Evolutionary conservation across 2,113 vertebrate genomes (phyloP).

Genomic region (Bubo blakistoni): DNA sequence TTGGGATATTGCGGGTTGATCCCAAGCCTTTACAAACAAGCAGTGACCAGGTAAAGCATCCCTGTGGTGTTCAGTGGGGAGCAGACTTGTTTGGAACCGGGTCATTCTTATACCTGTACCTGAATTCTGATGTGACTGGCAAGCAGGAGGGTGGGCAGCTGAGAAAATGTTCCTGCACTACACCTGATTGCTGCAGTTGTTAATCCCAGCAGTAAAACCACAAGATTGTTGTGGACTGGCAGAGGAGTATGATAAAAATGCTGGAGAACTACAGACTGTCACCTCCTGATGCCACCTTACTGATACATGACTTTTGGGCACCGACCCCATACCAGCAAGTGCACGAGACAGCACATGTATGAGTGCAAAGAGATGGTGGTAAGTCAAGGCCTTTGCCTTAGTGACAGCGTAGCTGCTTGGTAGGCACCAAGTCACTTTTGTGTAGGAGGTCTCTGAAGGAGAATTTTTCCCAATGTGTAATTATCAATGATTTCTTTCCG

Average conservation of each 20-base stretch:
- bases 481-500: not conserved
- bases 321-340: not conserved
- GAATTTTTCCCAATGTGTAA: not conserved
- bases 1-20: not conserved
- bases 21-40: not conserved
- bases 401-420: not conserved
- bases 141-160: not conserved
- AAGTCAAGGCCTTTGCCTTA: not conserved
- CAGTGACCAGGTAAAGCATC: not conserved
- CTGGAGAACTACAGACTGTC: not conserved
- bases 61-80: not conserved
- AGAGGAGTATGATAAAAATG: not conserved
- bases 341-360: not conserved
- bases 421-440: not conserved
- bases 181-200: not conserved
- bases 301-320: not conserved
- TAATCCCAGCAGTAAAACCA: not conserved
- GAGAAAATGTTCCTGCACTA: not conserved
- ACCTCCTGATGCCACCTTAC: not conserved
- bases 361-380: not conserved
- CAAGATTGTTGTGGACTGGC: not conserved
- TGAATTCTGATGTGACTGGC: not conserved
- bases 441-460: not conserved
- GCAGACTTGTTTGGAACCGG: not conserved
- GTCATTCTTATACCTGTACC: not conserved